Base-by-base conservation (phyloP, 2,888 invertebrate genomes). In the Platycheirus albimanus region DNA sequence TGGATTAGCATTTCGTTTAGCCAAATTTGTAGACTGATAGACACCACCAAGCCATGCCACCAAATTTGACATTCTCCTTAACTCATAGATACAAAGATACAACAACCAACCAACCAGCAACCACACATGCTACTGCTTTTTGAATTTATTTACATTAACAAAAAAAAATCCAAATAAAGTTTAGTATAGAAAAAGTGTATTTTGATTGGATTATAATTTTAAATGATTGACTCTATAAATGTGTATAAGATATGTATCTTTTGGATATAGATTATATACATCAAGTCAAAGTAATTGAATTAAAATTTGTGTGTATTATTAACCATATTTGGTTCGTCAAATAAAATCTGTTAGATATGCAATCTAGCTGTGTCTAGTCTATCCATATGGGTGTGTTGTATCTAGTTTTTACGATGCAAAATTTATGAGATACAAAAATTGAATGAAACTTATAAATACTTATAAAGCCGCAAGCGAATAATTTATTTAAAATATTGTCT, bases 171-270 rank as follows among this genome's bases (percentile, higher is more conserved):
- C 13, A 11, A 52, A 51, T 10, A 15, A 63, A 2, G 58, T 13
- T 10, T 47, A 15, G 28, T 58, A 38, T 38, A 51, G 33, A 24
- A 56, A 79, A 74, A 70, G 70, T 49, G 69, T 75, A 75, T 80
- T 70, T 70, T 75, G 64, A 80, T 76, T 76, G 67, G 76, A 81
- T 81, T 81, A 81, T 81, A 81, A 81, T 81, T 81, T 76, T 47
- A 76, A 77, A 81, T 81, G 66, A 76, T 81, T 72, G 76, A 54
- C 75, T 70, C 75, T 61, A 58, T 70, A 80, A 51, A 63, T 41
- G 54, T 74, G 56, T 69, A 24, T 24, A 51, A 70, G 80, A 80
- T 80, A 75, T 30, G 69, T 61, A 80, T 80, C 69, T 74, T 38
- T 54, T 41, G 30, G 45, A 33, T 36, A 43, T 13, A 47, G 70